Percentiles rank a stretch among this genome's conserved stretches.
Evolutionary conservation across 1,140 invertebrate species (phyloP).

Genomic region (Drosophila kanapiae): DNA sequence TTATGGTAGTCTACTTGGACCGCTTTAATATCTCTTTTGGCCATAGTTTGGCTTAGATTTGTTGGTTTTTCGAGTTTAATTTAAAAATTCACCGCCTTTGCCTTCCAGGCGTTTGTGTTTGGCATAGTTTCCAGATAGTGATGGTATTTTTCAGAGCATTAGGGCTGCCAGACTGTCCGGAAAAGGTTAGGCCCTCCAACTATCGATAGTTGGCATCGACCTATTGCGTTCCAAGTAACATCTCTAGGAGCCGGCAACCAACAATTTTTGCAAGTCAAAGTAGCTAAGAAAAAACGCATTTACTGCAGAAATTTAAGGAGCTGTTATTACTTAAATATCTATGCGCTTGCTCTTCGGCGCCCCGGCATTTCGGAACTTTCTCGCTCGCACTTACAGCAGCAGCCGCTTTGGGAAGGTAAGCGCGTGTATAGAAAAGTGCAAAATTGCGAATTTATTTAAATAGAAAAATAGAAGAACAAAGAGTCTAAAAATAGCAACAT

Average conservation of each 20-base stretch:
- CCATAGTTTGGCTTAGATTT: conserved; percentile 13
- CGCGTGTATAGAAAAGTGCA: neutral
- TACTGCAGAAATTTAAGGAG: conserved; percentile 10
- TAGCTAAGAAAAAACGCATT: conserved; percentile 7
- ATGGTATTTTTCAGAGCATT: neutral
- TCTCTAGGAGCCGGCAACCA: conserved; percentile 51
- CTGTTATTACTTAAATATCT: conserved; percentile 6
- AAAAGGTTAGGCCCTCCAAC: neutral
- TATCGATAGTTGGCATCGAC: neutral
- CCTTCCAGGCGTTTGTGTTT: conserved; percentile 35
- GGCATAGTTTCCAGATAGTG: conserved; percentile 36
- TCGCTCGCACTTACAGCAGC: conserved; percentile 43
- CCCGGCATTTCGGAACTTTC: conserved; percentile 28
- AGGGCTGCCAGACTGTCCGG: conserved; percentile 25
- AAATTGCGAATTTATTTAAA: conserved; percentile 11
- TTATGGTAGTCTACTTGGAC: conserved; percentile 17
- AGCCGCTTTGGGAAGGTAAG: conserved; percentile 54
- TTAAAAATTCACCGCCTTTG: conserved; percentile 48
- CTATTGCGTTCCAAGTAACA: neutral
- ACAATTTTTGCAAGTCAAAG: conserved; percentile 53
- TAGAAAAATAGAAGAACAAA: conserved; percentile 13
- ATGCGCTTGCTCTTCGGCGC: conserved; percentile 57
- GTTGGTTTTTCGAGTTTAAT: neutral
- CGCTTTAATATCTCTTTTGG: neutral
- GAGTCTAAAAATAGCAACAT: conserved; percentile 65